Evolutionary conservation across 2,113 vertebrate species (phyloP), one percentile per base, ranked within the genome.

Genomic region (Syngnathoides biaculeatus): DNA sequence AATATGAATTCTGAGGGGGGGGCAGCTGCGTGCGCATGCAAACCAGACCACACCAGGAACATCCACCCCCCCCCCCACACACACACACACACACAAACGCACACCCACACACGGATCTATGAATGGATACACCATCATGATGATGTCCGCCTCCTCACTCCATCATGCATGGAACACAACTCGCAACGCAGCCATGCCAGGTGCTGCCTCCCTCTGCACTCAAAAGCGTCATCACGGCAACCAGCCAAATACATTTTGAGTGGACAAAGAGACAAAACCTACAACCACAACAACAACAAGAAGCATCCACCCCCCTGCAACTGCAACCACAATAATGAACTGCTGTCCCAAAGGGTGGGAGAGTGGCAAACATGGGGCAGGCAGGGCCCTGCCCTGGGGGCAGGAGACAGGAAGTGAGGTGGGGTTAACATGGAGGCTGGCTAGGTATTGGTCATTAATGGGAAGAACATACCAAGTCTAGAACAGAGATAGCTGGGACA

Each of bases 401-500:
- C 77, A 84, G 73, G 88, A 92, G 93, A 89, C 81, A 90, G 89
- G 91, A 94, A 93, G 92, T 82, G 81, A 81, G 79, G 82, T 79
- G 71, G 79, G 89, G 84, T 88, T 89, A 90, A 75, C 82, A 74
- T 82, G 79, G 83, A 88, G 89, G 72, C 73, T 3, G 68, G 62
- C 90, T 88, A 7, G 81, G 78, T 59, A 89, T 91, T 90, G 48
- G 68, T 79, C 73, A 74, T 86, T 81, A 87, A 88, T 86, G 84
- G 81, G 89, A 91, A 92, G 89, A 94, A 99, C 97, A 94, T 99
- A 99, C 97, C 97, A 98, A 99, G 93, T 99, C 96, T 98, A 99
- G 96, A 94, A 99, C 96, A 95, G 97, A 99, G 94, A 99, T 98
- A 95, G 97, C 95, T 95, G 96, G 97, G 93, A 99, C 86, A 98